Evolutionary conservation across 2,113 vertebrate species (phyloP), one percentile per base, ranked within the genome.

Genomic region (Bos indicus): DNA sequence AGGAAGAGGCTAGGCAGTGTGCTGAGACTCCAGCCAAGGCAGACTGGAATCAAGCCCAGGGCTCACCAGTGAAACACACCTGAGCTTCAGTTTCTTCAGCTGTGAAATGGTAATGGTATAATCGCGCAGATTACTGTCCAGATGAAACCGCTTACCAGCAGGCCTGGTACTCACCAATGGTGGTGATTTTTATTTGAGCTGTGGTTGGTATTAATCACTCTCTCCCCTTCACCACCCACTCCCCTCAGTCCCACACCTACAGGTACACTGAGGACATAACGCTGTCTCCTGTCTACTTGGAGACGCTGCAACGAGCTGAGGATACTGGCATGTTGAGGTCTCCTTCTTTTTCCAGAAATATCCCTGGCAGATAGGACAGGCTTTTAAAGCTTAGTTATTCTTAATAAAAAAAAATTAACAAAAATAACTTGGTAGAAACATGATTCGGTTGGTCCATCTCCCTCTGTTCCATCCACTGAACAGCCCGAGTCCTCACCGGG

Each of bases 311-410:
- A 4, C 30, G n/a, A 0, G 6, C 48, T 0, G 54, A 62, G 16
- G 28, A 64, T 33, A 80, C 8, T 56, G 67, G 81, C 46, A 11
- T 25, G 59, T 19, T 77, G 51, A 81, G 33, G n/a, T 82, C 56
- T 74, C n/a, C 12, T 17, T 28, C 59, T 17, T 23, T 36, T 90
- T 40, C 88, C 67, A 92, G 67, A 94, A 87, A 90, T 28, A 74
- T 25, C 36, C 71, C 33, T 16, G 46, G 40, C 30, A 83, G 51
- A 36, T n/a, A 40, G 46, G 33, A 52, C 67, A 54, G 82, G 28
- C 30, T 26, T 86, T 84, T 48, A 46, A 54, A 85, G 26, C 25
- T 25, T 15, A 77, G 46, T 67, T 33, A 59, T 48, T 52, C 54
- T 71, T 85, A 67, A 19, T 28, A 5, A 83, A 46, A 77, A 40